Evolutionary conservation across 1,140 invertebrate species (phyloP).

Genomic region (Eciton burchellii): DNA sequence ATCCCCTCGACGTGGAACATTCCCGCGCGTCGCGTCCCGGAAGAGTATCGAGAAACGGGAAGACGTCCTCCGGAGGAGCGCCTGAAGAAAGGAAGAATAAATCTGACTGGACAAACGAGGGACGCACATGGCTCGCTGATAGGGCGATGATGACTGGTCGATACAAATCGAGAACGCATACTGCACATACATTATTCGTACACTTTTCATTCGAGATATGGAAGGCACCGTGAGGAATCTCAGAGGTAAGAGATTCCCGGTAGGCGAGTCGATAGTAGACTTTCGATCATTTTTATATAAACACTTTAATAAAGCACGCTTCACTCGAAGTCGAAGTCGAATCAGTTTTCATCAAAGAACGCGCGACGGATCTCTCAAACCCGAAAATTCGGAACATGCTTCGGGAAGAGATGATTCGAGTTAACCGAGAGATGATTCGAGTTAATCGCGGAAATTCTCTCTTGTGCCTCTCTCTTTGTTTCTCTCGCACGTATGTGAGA

Average conservation of each 20-base stretch:
- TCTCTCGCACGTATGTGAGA: background rate
- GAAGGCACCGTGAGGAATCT: background rate
- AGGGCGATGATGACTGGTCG: no score
- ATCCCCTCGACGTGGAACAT: background rate
- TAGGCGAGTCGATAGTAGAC: background rate
- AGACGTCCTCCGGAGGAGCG: background rate
- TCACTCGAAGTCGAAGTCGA: no score
- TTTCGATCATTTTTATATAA: background rate
- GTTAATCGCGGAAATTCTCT: background rate
- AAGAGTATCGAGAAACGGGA: no score
- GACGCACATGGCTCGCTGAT: background rate
- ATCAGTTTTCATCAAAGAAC: background rate
- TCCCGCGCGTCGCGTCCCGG: no score
- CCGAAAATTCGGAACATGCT: background rate
- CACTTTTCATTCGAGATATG: background rate
- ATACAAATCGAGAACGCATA: no score
- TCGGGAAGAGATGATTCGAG: background rate
- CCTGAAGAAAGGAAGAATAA: background rate
- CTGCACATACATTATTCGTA: no score
- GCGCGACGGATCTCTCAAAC: background rate
- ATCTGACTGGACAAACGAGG: conserved; percentile 8
- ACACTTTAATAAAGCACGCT: no score
- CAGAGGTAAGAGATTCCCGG: conserved; percentile 23
- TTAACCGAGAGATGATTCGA: background rate
- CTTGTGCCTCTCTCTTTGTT: background rate